Base-by-base conservation (phyloP, 2,797 vertebrate genomes). In the Hemibagrus guttatus region DNA sequence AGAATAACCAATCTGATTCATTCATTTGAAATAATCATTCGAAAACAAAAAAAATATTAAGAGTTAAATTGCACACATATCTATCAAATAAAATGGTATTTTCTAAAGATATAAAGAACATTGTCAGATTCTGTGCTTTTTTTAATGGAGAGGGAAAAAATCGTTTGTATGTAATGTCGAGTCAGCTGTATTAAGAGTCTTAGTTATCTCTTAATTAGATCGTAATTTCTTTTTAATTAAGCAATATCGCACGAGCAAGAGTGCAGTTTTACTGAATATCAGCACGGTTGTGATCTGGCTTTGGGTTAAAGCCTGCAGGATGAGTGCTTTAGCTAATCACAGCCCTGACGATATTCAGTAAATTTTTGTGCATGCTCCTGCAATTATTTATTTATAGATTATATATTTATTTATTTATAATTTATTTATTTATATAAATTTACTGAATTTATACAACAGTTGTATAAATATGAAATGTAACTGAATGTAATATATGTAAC, bases 401-500 rank as follows among this genome's bases (percentile, higher is more conserved):
- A n/a, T n/a, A n/a, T n/a, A n/a, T n/a, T n/a, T n/a, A n/a, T n/a
- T n/a, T n/a, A n/a, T n/a, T n/a, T n/a, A n/a, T n/a, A n/a, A n/a
- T n/a, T n/a, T n/a, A n/a, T n/a, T n/a, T n/a, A n/a, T n/a, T n/a
- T n/a, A n/a, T n/a, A n/a, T n/a, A n/a, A n/a, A n/a, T n/a, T n/a
- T n/a, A n/a, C n/a, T n/a, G n/a, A n/a, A n/a, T n/a, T 71, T 21
- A 71, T 71, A 23, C 3, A 39, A 52, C 7, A 14, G 26, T n/a
- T 74, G 21, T 16, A 6, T 49, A 74, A 49, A 49, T 42, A 46
- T 14, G 39, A 72, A 72, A 74, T 12, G 26, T n/a, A n/a, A 14
- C 46, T 74, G 4, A 6, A 0, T n/a, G n/a, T n/a, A n/a, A n/a
- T n/a, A n/a, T n/a, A 11, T 13, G 0, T 17, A n/a, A 1, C 5